Base-by-base conservation (phyloP, 2,888 invertebrate genomes). In the Polydesmus complanatus region DNA sequence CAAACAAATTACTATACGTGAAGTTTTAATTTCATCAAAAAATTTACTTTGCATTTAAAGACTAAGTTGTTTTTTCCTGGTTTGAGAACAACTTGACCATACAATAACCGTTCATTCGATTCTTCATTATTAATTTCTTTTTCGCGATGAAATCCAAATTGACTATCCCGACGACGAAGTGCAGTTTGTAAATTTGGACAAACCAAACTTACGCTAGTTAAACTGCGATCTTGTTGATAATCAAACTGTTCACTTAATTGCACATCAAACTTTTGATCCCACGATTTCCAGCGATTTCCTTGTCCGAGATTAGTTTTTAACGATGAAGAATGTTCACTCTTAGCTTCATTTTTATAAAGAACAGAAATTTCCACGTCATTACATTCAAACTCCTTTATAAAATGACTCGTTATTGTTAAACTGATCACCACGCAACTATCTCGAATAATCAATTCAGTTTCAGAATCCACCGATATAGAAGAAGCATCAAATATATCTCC, bases 201-300 rank as follows among this genome's bases (percentile, higher is more conserved):
- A 27, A 84, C 82, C 1, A 90, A 83, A 1, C 83, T 83, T 0
- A 85, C 87, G 66, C 83, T 82, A 56, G 83, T 83, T 3, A 92
- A 74, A 26, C 83, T 83, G 69, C 83, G 86, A 71, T 92, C 89
- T 72, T 91, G 86, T 71, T 88, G 86, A 70, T 84, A 85, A 69
- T 86, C 85, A 47, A 88, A 73, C 70, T 83, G 83, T 52, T 84
- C 81, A 51, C 81, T 80, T 60, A 88, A 83, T 67, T 53, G 47
- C 1, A 57, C 23, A 25, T 26, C n/a, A 14, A 27, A 48, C 19
- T 48, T 47, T 5, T 26, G 22, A 19, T 25, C 19, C 26, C 26
- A 26, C 23, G 22, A 47, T n/a, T 37, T 49, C 57, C 57, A 58
- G n/a, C 27, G 49, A 18, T 25, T 52, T 27, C 48, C 21, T 26